phyloP scores from a whole-genome alignment of 1,140 invertebrate species.

The Cydia pomonella region DNA sequence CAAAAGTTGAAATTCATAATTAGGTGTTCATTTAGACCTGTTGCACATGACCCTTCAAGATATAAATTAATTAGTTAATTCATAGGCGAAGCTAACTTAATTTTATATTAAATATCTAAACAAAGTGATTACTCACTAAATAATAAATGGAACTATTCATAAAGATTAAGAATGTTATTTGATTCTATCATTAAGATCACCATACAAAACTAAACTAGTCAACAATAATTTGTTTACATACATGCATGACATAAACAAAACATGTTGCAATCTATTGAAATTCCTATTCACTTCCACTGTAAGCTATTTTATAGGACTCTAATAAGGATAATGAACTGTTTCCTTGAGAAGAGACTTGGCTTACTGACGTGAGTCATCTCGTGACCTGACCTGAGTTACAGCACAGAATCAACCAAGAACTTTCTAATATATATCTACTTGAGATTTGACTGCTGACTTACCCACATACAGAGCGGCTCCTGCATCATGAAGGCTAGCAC shows the following conservation, averaged over 20 bases:
- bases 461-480: slow-evolving; percentile 93
- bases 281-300: background rate
- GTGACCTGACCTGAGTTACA: background rate
- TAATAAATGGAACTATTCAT: background rate
- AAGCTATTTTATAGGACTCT: background rate
- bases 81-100: background rate
- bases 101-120: background rate
- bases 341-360: background rate
- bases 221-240: background rate
- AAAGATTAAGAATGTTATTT: background rate
- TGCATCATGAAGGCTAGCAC: slow-evolving; percentile 88
- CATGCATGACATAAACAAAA: slow-evolving; percentile 7
- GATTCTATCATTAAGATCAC: background rate
- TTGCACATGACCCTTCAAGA: background rate
- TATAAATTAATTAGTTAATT: background rate
- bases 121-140: background rate
- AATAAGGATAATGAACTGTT: background rate
- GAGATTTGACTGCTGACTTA: slow-evolving; percentile 77
- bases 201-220: background rate
- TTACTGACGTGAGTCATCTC: background rate
- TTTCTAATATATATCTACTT: background rate
- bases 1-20: background rate
- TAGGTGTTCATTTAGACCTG: background rate
- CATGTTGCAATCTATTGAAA: background rate
- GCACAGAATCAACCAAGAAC: background rate